Evolutionary conservation across 2,113 vertebrate genomes (phyloP).

Genomic region (Monopterus albus): DNA sequence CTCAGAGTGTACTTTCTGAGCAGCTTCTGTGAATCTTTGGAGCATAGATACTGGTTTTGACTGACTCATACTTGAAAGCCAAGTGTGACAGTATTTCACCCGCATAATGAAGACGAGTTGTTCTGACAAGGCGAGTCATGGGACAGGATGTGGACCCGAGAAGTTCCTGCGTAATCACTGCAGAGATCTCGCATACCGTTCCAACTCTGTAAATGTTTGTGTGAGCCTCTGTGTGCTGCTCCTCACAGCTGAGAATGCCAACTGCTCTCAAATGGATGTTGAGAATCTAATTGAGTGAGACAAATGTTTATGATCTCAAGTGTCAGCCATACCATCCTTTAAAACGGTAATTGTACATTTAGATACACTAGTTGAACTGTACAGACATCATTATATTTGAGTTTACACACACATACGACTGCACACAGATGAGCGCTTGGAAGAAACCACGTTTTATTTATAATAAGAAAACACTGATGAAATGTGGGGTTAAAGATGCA

Average conservation of each 20-base stretch:
- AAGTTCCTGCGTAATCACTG: slow-evolving; percentile 68
- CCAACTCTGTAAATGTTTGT: slow-evolving; percentile 70
- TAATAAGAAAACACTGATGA: slow-evolving; percentile 25
- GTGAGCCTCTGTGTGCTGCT: slow-evolving; percentile 66
- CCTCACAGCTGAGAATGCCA: slow-evolving; percentile 79
- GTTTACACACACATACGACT: neutral
- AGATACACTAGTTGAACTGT: slow-evolving; percentile 33
- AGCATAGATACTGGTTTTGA: slow-evolving; percentile 45
- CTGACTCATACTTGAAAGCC: slow-evolving; percentile 40
- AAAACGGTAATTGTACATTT: slow-evolving; percentile 44
- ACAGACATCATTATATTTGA: slow-evolving; percentile 17
- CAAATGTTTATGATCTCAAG: slow-evolving; percentile 61
- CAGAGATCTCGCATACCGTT: slow-evolving; percentile 67
- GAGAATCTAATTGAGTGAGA: slow-evolving; percentile 61
- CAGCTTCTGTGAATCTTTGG: neutral
- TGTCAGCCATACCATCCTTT: slow-evolving; percentile 54
- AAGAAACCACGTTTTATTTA: neutral
- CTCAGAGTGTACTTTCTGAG: neutral
- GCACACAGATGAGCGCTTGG: slow-evolving; percentile 27
- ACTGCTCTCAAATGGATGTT: slow-evolving; percentile 68
- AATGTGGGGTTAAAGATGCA: slow-evolving; percentile 17
- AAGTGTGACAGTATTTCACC: slow-evolving; percentile 21
- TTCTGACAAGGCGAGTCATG: slow-evolving; percentile 65
- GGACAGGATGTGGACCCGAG: slow-evolving; percentile 69
- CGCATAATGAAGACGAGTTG: slow-evolving; percentile 43